Conservation (phyloP, 1,140 invertebrate genomes). For the Eupristina koningsbergeri region DNA sequence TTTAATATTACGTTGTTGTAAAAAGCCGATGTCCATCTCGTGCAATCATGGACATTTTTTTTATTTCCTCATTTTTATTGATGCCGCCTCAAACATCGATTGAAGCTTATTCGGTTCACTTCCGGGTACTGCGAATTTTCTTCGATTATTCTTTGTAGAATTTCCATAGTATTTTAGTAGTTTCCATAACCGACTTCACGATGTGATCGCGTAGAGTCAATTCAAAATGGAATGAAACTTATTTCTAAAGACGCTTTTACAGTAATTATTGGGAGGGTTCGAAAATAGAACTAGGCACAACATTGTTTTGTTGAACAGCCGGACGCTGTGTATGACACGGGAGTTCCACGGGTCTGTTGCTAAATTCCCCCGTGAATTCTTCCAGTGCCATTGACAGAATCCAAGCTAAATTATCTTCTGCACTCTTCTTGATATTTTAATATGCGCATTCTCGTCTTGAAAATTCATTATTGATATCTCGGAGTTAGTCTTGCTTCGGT, state of each 20-base stretch:
- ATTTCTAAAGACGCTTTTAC: background rate
- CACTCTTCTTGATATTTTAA: background rate
- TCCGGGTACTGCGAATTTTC: constrained; percentile 20
- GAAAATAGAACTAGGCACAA: background rate
- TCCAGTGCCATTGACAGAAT: constrained; percentile 75
- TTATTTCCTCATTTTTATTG: background rate
- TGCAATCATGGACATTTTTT: background rate
- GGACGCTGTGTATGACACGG: constrained; percentile 74
- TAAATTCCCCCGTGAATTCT: constrained; percentile 73
- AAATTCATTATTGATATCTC: background rate
- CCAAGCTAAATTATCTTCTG: constrained; percentile 58
- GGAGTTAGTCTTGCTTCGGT: background rate
- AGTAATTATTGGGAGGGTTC: background rate
- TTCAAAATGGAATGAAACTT: background rate
- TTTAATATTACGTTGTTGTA: too few species aligned
- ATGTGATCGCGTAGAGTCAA: background rate
- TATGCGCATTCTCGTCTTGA: background rate
- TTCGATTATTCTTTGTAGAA: background rate
- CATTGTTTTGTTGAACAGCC: constrained; percentile 60
- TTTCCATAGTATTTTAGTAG: background rate
- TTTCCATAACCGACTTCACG: background rate
- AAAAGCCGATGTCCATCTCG: background rate
- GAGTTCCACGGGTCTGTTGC: constrained; percentile 72
- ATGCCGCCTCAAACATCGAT: background rate
- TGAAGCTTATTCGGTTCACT: background rate